Base-by-base conservation (phyloP, 2,888 invertebrate genomes). In the Microctonus aethiopoides region DNA sequence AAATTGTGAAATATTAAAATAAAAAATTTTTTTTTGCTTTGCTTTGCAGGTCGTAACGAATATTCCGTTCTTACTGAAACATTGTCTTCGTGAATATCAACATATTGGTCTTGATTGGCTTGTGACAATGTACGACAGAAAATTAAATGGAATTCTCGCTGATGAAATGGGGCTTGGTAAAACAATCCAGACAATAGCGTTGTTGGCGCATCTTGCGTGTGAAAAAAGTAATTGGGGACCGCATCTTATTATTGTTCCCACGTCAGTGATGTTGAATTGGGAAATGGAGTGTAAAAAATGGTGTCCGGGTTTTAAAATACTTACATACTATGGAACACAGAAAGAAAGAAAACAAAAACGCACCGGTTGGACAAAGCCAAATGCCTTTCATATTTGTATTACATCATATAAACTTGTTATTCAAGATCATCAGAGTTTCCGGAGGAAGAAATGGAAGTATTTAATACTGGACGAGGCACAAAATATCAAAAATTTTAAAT, bases 201-300 rank as follows among this genome's bases (percentile, higher is more conserved):
- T 98, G 76, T 88, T 98, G 74, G 96, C 97, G 26, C 97, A 98
- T 89, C 89, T 98, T 77, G 98, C 98, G 24, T 95, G 96, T 80
- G 96, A 96, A 82, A 93, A 93, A 82, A 91, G 91, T 86, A 88
- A 96, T 84, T 99, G 99, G 99, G 99, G 99, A 36, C 99, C 99
- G 67, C 99, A 99, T 90, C 90, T 99, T 26, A 97, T 99, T 77
- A 95, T 99, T 74, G 99, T 99, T 77, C 99, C 99, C 71, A 99
- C 99, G 16, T 98, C 98, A 76, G 99, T 99, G 63, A 98, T 99
- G 94, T 90, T 99, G 73, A 99, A 99, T 88, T 99, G 99, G 99
- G 99, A 99, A 89, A 97, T 99, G 96, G 99, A 99, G 88, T 95
- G 98, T 84, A 99, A 99, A 88, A 99, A 99, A 87, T 99, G 99